These are phyloP conservation scores for Brachyhypopomus gauderio DNA, from an alignment of 2,113 vertebrate genomes.

Conservation along the genomic window DNA sequence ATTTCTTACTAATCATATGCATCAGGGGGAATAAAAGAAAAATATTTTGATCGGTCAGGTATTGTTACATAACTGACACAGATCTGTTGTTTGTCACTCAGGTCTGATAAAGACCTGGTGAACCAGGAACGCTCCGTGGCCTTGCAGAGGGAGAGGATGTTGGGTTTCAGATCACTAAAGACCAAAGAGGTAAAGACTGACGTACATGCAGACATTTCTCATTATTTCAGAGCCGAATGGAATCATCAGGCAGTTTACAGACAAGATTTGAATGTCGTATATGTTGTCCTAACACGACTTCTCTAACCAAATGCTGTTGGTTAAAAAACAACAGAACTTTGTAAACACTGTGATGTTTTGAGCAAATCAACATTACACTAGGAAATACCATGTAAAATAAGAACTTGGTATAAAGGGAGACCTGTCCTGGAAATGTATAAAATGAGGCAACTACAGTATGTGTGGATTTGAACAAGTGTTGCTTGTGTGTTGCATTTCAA, in stretches of 20 bases:
- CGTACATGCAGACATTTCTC: not conserved
- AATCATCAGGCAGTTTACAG: not conserved
- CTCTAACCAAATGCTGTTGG: not conserved
- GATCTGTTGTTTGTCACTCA: conserved; percentile 53
- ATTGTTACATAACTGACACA: not conserved
- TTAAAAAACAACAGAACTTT: not conserved
- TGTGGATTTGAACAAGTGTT: not conserved
- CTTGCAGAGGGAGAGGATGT: conserved; percentile 71
- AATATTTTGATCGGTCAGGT: not conserved
- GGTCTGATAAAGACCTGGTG: conserved; percentile 74
- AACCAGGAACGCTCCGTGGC: conserved; percentile 66
- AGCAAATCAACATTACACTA: not conserved
- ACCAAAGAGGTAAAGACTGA: conserved; percentile 65
- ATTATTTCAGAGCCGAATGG: not conserved
- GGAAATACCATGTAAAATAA: not conserved
- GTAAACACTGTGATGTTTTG: not conserved
- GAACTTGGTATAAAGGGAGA: not conserved
- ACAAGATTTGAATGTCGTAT: not conserved
- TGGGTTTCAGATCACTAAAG: conserved; percentile 72
- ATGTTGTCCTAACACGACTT: not conserved
- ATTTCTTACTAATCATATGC: no score
- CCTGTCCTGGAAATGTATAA: not conserved
- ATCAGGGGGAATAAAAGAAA: no score
- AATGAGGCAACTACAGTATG: not conserved
- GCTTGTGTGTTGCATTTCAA: no score